phyloP scores from a whole-genome alignment of 92 coral and sea anemone genomes.

The Palythoa heliodiscus region DNA sequence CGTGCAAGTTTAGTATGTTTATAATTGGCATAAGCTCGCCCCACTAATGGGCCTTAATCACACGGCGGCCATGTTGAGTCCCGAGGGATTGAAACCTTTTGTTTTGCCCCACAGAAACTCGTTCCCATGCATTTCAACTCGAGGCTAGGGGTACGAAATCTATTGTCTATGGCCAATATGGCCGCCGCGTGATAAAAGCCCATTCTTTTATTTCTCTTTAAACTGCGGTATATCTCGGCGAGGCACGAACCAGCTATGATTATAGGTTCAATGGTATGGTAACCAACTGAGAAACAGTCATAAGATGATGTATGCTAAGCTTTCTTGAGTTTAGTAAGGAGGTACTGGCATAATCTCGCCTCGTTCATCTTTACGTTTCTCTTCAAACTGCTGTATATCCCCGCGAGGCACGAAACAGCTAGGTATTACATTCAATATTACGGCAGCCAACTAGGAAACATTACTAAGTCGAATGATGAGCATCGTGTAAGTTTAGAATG shows the following conservation, averaged over 20 bases:
- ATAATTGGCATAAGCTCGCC: too few species aligned
- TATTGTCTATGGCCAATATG: too few species aligned
- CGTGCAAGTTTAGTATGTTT: too few species aligned
- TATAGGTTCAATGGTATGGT: neutral
- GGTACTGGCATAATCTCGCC: conserved; percentile 93
- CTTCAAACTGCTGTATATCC: conserved; percentile 87
- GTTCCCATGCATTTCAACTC: too few species aligned
- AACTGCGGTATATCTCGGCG: conserved; percentile 80
- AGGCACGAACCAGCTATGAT: too few species aligned
- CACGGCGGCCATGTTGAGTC: too few species aligned
- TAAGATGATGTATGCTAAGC: conserved; percentile 52
- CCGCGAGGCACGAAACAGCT: conserved; percentile 27
- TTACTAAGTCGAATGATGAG: conserved; percentile 52
- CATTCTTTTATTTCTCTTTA: conserved; percentile 90
- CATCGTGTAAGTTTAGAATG: conserved; percentile 87
- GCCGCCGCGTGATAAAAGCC: too few species aligned
- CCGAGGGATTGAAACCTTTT: too few species aligned
- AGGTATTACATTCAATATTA: neutral
- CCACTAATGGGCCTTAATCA: too few species aligned
- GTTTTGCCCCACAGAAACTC: too few species aligned
- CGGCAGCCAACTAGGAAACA: neutral
- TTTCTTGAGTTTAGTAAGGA: conserved; percentile 80
- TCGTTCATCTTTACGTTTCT: conserved; percentile 87
- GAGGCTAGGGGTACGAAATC: too few species aligned
- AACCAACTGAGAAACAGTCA: neutral